phyloP scores from a whole-genome alignment of 1,140 invertebrate genomes.

The Apocrypta bakeri region DNA sequence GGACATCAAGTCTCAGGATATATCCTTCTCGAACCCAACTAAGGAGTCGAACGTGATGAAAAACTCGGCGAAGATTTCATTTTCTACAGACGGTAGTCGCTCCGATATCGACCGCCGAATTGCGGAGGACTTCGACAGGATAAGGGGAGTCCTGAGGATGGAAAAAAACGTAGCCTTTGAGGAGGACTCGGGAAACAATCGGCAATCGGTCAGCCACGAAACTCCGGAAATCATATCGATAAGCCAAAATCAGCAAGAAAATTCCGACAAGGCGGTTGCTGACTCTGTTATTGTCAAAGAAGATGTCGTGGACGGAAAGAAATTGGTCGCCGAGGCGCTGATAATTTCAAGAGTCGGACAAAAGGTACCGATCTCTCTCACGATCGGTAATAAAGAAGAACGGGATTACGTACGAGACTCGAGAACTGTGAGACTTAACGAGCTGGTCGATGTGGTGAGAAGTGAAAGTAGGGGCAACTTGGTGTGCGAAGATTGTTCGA shows the following conservation, averaged over 20 bases:
- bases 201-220: conserved; percentile 14
- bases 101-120: conserved; percentile 54
- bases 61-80: too few species aligned
- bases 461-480: too few species aligned
- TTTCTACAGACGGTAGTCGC: neutral
- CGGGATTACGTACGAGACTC: neutral
- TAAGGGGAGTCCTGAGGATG: conserved; percentile 56
- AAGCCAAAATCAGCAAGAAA: too few species aligned
- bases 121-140: conserved; percentile 58
- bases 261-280: neutral
- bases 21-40: too few species aligned
- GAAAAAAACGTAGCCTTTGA: conserved; percentile 8
- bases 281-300: neutral
- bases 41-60: too few species aligned
- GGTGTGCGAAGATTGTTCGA: too few species aligned
- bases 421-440: neutral
- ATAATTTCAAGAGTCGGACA: neutral
- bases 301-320: neutral
- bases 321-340: neutral
- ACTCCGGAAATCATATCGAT: neutral
- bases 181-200: neutral
- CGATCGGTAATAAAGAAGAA: neutral
- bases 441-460: neutral
- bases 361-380: neutral
- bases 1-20: neutral